Percentiles rank a stretch among this genome's conserved stretches.
Evolutionary conservation across 2,113 vertebrate species (phyloP).

Genomic region (Pedionomus torquatus): DNA sequence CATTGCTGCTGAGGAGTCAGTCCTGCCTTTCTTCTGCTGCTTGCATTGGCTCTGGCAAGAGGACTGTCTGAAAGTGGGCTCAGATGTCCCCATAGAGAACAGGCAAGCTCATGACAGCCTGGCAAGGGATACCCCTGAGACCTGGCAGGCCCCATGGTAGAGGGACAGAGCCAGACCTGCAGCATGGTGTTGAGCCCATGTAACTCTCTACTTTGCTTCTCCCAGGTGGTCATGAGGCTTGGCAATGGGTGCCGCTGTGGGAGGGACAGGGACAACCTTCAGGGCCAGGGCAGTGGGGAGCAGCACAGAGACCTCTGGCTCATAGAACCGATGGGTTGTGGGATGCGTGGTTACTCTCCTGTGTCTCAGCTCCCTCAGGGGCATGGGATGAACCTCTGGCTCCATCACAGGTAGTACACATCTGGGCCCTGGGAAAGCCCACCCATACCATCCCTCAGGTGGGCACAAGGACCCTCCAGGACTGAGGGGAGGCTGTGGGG

Average conservation of each 20-base stretch:
- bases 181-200: neutral
- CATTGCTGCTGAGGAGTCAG: neutral
- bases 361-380: neutral
- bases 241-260: neutral
- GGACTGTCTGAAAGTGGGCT: neutral
- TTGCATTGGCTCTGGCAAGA: fast-evolving
- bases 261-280: neutral
- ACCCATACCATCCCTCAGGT: too few relatives aligned
- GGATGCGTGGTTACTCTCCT: neutral
- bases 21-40: neutral
- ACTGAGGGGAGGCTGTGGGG: neutral
- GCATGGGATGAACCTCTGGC: neutral
- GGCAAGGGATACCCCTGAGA: neutral
- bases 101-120: neutral
- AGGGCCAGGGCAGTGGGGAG: neutral
- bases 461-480: fast-evolving
- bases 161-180: neutral
- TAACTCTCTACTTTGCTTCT: neutral
- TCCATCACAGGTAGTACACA: fast-evolving
- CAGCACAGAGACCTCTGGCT: fast-evolving
- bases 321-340: neutral
- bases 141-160: neutral
- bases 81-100: fast-evolving
- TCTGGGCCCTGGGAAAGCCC: fast-evolving
- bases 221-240: neutral